Evolutionary conservation across 2,888 invertebrate species (phyloP).

Genomic region (Drosophila macrothrix): DNA sequence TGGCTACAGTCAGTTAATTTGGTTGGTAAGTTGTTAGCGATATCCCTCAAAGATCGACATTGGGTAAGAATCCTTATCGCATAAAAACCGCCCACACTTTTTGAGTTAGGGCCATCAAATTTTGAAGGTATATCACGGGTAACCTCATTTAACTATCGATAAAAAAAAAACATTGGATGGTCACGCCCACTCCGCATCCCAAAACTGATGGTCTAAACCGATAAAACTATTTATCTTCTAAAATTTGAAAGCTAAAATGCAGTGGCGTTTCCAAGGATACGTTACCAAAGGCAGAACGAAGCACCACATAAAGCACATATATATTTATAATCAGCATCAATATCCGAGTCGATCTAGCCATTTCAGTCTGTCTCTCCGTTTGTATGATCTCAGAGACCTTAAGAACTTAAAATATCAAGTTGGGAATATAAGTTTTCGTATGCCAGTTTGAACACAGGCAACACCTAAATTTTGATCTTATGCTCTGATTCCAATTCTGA

Average conservation of each 20-base stretch:
- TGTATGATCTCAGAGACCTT: too few relatives aligned
- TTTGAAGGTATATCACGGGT: neutral
- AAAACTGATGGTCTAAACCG: neutral
- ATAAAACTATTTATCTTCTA: neutral
- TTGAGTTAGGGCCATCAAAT: neutral
- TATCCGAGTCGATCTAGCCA: neutral
- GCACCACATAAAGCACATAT: too few relatives aligned
- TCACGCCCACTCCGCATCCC: fast-evolving
- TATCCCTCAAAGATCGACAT: neutral
- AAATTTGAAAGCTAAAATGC: neutral
- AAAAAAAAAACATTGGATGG: too few relatives aligned
- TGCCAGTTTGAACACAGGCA: neutral
- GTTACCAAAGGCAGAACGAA: too few relatives aligned
- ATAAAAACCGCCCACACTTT: neutral
- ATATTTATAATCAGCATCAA: too few relatives aligned
- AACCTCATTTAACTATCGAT: too few relatives aligned
- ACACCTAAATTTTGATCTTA: too few relatives aligned
- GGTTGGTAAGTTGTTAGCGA: neutral
- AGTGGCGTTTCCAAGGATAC: neutral
- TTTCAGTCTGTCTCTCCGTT: neutral
- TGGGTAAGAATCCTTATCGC: neutral
- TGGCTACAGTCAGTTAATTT: neutral
- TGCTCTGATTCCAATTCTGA: too few relatives aligned
- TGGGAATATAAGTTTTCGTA: neutral
- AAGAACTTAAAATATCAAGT: neutral